These are phyloP conservation scores for Delichon dasypus DNA, from an alignment of 2,797 vertebrate genomes.

Conservation along the genomic window DNA sequence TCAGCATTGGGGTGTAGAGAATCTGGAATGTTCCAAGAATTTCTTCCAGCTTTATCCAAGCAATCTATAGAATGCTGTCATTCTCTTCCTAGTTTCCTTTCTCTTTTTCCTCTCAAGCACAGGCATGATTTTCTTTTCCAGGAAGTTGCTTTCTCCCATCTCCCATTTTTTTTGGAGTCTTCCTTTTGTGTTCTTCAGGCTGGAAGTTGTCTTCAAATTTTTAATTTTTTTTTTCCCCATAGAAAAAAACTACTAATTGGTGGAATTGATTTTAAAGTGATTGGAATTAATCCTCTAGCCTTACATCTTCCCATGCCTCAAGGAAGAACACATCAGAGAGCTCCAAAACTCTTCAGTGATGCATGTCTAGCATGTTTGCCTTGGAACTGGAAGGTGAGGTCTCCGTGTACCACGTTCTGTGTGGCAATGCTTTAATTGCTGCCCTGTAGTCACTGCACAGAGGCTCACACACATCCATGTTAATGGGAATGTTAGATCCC, in stretches of 20 bases:
- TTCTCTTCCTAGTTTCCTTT: neutral
- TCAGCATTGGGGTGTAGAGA: neutral
- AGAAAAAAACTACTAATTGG: neutral
- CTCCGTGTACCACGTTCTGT: neutral
- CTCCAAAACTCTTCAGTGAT: neutral
- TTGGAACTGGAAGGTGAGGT: neutral
- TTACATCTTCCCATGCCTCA: slow-evolving; percentile 10
- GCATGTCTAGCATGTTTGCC: neutral
- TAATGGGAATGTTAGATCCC: neutral
- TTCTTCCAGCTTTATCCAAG: neutral
- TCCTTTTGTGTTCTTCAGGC: neutral
- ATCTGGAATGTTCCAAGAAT: neutral
- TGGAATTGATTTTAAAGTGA: neutral
- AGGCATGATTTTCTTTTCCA: neutral
- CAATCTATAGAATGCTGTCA: neutral
- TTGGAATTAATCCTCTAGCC: neutral
- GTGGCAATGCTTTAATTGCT: neutral
- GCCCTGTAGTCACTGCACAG: neutral
- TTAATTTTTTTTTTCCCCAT: accelerated
- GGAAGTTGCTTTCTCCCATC: neutral
- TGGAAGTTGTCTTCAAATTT: neutral
- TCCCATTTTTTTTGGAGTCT: neutral
- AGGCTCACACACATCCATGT: neutral
- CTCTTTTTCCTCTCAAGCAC: neutral
- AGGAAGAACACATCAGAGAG: neutral